Evolutionary conservation across 1,140 invertebrate species (phyloP), one percentile per base, ranked within the genome.

Genomic region (Ceratina calcarata): DNA sequence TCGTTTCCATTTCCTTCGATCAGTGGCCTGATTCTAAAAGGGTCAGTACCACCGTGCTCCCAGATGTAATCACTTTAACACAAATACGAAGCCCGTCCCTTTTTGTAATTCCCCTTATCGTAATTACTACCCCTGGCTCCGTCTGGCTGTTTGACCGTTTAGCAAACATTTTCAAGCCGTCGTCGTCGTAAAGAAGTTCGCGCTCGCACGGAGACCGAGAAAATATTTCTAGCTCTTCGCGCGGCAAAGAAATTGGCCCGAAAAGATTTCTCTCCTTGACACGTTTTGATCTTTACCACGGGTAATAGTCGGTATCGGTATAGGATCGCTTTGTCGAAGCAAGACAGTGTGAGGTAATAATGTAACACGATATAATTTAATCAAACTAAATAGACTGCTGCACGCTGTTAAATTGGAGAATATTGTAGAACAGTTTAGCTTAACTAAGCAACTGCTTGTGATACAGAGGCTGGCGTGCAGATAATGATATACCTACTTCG

Each of bases 21-120:
- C 70, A 32, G 78, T 53, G 71, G 45, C 78, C 62, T 61, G 62
- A 58, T 73, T 73, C 74, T 67, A 79, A 79, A 60, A 13, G 61
- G 78, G 78, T 74, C 78, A 74, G 78, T 15, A 61, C 78, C 78
- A 37, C 45, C 45, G 78, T 18, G 78, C 53, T 60, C 78, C 71
- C 70, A 74, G 70, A 79, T 45, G 78, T 79, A 79, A 79, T 79
- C 78, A 67, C 78, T 65, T 71, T 55, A 24, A 24, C 70, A 61
- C 71, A 66, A 37, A 65, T 32, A 66, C n/a, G 27, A 10, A 18
- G n/a, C 8, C 22, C 45, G 60, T 55, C 15, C 37, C 22, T 27
- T 18, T 53, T 72, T 72, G 68, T 72, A 72, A 78, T 78, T 72
- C 68, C 32, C 76, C 32, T 78, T 72, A 78, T 72, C 69, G n/a